Evolutionary conservation across 1,140 invertebrate genomes (phyloP), one percentile per base, ranked within the genome.

Genomic region (Euglossa dilemma): DNA sequence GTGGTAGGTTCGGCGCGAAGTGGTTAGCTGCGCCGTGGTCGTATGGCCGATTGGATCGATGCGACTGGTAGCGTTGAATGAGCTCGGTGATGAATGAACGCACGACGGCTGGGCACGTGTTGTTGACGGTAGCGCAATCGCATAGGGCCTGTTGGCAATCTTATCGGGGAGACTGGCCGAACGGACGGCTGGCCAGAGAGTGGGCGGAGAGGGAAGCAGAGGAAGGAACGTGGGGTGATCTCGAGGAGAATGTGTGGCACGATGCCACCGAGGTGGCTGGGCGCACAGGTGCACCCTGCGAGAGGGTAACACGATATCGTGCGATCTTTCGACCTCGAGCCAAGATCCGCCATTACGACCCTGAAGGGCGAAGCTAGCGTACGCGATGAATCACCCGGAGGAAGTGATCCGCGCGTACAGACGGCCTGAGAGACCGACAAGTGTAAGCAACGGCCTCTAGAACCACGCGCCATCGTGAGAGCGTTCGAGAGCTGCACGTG

Each of bases 281-380:
- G 67, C 59, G 76, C 86, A 84, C 89, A 90, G 89, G 90, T 91
- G 89, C 83, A 89, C 61, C 78, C 57, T 50, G n/a, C 45, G 59
- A 71, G 20, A 76, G 74, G 56, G 91, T 91, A 92, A 92, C 56
- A 54, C 74, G 90, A 92, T 91, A 90, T 90, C 87, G 86, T 86
- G 87, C 80, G 87, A 91, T 90, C 84, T 82, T 79, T 64, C 79
- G 80, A 87, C 61, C 85, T 75, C 66, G 59, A 47, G 18, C 20
- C 16, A 57, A 79, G 74, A 75, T 64, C 69, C 80, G 59, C 47
- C 69, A 75, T 69, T 75, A 59, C 61, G 76, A 80, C 61, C 80
- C 64, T 69, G 80, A 88, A 88, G 84, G 84, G 74, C 64, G 74
- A 36, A 64, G 72, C 67, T 63, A 69, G 64, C 47, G 47, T 63